phyloP scores from a whole-genome alignment of 2,888 invertebrate species.

The Dynastes maya region DNA sequence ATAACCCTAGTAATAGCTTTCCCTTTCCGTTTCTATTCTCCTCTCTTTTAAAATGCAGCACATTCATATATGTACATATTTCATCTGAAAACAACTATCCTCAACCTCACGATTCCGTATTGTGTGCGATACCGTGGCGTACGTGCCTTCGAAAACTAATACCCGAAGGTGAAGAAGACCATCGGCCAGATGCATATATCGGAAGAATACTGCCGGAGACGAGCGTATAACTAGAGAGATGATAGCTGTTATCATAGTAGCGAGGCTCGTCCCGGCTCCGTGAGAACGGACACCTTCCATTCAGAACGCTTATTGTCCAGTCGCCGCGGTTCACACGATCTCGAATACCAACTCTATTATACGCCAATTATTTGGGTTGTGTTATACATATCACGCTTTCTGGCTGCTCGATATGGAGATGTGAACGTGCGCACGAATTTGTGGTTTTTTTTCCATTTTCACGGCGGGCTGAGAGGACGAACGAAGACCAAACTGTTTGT shows the following conservation, averaged over 20 bases:
- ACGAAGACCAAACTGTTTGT: neutral
- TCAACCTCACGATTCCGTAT: slow-evolving; percentile 31
- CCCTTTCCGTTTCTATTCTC: no score
- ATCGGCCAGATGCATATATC: no score
- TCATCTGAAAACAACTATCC: no score
- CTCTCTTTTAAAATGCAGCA: no score
- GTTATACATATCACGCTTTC: slow-evolving; percentile 69
- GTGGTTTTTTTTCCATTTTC: slow-evolving; percentile 60
- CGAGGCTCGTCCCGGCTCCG: slow-evolving; percentile 46
- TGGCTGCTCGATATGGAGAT: slow-evolving; percentile 64
- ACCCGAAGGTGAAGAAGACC: slow-evolving; percentile 2
- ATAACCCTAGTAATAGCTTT: no score
- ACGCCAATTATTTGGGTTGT: slow-evolving; percentile 69
- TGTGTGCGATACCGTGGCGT: slow-evolving; percentile 20
- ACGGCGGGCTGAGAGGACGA: neutral
- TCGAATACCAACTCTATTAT: slow-evolving; percentile 68
- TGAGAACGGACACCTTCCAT: slow-evolving; percentile 57
- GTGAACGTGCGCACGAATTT: slow-evolving; percentile 67
- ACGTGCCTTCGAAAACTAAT: slow-evolving; percentile 47
- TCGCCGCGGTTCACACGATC: slow-evolving; percentile 66
- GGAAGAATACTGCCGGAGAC: slow-evolving; percentile 46
- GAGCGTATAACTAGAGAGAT: slow-evolving; percentile 40
- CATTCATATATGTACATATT: no score
- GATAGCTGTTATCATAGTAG: slow-evolving; percentile 60
- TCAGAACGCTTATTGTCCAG: slow-evolving; percentile 55